phyloP scores from a whole-genome alignment of 2,113 vertebrate species.

The Anarrhichthys ocellatus region DNA sequence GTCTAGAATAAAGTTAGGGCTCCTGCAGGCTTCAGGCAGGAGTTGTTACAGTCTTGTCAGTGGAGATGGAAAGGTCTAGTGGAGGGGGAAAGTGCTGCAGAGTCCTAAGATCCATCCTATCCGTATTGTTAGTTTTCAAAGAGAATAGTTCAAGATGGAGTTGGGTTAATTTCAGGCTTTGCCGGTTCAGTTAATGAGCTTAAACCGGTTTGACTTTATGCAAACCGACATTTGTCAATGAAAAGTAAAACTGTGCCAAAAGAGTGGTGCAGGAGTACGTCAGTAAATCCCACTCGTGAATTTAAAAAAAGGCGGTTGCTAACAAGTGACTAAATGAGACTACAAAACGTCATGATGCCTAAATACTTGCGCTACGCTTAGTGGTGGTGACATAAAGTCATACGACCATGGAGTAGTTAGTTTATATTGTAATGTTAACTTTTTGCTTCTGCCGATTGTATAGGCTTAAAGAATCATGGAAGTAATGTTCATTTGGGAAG shows the following conservation, averaged over 20 bases:
- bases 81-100: not conserved
- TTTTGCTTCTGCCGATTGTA: not conserved
- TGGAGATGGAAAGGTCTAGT: conserved; percentile 49
- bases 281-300: not conserved
- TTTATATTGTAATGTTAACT: not conserved
- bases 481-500: not conserved
- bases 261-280: not conserved
- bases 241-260: not conserved
- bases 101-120: conserved; percentile 16
- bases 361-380: not conserved
- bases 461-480: not conserved
- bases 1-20: conserved; percentile 39
- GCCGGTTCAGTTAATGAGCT: not conserved
- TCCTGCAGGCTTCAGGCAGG: conserved; percentile 41
- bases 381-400: not conserved
- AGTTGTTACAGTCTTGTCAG: conserved; percentile 49
- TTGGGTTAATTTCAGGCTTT: not conserved
- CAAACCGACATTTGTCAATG: not conserved
- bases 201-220: not conserved
- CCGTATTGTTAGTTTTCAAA: conserved; percentile 29
- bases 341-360: not conserved
- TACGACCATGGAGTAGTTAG: not conserved
- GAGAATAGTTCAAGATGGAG: conserved; percentile 2
- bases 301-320: not conserved
- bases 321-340: not conserved